Evolutionary conservation across 1,140 invertebrate species (phyloP).

Genomic region (Heterodera carotae): DNA sequence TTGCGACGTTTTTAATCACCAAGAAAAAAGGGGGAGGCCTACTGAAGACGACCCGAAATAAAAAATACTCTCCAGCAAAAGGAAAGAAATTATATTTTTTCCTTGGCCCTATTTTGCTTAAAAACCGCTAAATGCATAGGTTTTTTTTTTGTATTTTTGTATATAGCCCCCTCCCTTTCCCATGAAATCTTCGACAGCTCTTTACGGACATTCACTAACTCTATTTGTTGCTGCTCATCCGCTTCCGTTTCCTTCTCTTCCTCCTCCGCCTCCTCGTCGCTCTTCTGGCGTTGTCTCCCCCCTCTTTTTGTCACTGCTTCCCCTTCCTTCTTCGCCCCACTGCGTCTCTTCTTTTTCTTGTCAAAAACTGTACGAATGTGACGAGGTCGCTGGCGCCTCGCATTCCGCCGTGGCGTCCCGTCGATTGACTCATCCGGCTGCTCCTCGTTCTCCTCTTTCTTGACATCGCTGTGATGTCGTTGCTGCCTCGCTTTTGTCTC

Average conservation of each 20-base stretch:
- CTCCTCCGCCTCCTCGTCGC: not conserved
- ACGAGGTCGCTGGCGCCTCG: no score
- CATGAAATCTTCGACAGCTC: not conserved
- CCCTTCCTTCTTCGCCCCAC: not conserved
- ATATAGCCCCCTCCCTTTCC: not conserved
- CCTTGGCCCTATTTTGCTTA: no score
- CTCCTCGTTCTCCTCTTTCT: not conserved
- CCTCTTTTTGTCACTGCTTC: no score
- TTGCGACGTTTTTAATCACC: no score
- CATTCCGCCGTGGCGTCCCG: slow-evolving; percentile 5
- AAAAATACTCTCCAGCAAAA: no score
- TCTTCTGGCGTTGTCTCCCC: no score
- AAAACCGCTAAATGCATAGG: no score
- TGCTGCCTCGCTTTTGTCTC: no score
- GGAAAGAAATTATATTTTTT: no score
- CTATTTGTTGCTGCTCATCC: not conserved
- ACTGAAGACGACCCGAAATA: no score
- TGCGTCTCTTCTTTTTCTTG: slow-evolving; percentile 1
- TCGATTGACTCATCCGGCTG: not conserved
- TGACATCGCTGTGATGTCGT: not conserved
- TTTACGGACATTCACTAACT: not conserved
- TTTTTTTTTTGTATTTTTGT: no score
- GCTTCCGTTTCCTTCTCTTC: not conserved
- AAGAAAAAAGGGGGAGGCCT: no score
- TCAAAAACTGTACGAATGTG: not conserved